Base-by-base conservation (phyloP, 2,888 invertebrate genomes). In the Drosophila helvetica region DNA sequence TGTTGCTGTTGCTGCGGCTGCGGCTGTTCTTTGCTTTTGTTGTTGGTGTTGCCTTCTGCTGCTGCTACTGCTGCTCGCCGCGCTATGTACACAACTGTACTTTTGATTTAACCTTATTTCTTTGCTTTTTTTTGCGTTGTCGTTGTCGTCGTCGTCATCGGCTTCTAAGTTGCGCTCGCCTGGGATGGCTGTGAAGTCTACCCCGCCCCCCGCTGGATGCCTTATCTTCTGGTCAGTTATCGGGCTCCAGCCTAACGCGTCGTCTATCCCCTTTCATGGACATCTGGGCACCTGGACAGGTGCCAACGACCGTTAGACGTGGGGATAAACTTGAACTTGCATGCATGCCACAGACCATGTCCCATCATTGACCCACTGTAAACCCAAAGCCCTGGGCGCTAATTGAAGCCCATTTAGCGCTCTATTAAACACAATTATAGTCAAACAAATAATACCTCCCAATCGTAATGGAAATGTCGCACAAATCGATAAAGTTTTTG, bases 41-140 rank as follows among this genome's bases (percentile, higher is more conserved):
- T 86, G 84, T 79, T 80, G 79, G 79, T 77, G 78, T 76, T 79
- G 74, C 69, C 75, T 57, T 77, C 62, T 74, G 64, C 48, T 78
- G 68, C 22, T 79, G 69, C 17, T 77, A 80, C 68, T 84, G 86
- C 74, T 80, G 78, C 75, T 88, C 80, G 88, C 79, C 86, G 80
- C 80, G 80, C 88, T 86, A 82, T 86, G 86, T 89, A 88, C 90
- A 90, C 90, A 90, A 90, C 90, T 90, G 90, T 90, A 90, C 90
- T 90, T 90, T 88, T 86, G 90, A 90, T 89, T 90, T 89, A 88
- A 89, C 87, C 89, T 89, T 89, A 88, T 90, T 89, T 89, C 88
- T 88, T 81, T 86, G 64, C 74, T 79, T 72, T 80, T 81, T 79
- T 64, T 62, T 76, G 80, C 79, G 80, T 80, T 78, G 79, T 74